Conservation (phyloP, 1,140 invertebrate species). For the Drosophila nigromelanica region DNA sequence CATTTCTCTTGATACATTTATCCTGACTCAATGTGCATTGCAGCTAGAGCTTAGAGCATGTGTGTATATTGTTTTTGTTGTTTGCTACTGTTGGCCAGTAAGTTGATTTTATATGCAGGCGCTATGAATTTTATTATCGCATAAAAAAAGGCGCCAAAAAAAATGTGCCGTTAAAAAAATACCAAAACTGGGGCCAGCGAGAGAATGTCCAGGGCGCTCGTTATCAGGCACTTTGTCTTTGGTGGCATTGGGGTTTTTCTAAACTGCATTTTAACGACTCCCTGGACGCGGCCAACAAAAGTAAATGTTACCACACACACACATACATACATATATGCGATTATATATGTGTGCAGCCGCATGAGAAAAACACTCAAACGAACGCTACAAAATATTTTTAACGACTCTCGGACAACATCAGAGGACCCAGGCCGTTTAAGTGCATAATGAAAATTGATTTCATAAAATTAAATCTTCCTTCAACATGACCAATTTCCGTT, state of each 20-base stretch:
- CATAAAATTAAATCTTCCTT: conserved; percentile 36
- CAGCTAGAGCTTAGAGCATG: conserved; percentile 21
- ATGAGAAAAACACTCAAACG: conserved; percentile 15
- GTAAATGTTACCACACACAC: conserved; percentile 23
- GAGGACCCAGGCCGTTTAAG: conserved; percentile 40
- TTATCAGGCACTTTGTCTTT: conserved; percentile 56
- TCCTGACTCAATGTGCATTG: conserved; percentile 23
- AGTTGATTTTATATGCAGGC: conserved; percentile 50
- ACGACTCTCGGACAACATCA: conserved; percentile 29
- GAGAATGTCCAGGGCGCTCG: conserved; percentile 39
- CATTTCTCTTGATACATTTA: background rate
- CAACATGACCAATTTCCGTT: conserved; percentile 40
- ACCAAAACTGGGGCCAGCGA: conserved; percentile 9
- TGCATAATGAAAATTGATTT: conserved; percentile 77
- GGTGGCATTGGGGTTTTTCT: conserved; percentile 33
- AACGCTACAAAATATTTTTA: conserved; percentile 35
- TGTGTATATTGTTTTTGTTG: conserved; percentile 1
- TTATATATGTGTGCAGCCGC: conserved; percentile 1
- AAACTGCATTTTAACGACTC: conserved; percentile 77
- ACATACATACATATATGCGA: background rate
- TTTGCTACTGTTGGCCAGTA: conserved; percentile 42
- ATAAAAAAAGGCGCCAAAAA: conserved; percentile 41
- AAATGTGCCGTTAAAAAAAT: conserved; percentile 14
- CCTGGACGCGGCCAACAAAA: conserved; percentile 47
- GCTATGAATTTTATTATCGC: conserved; percentile 58